Evolutionary conservation across 1,140 invertebrate genomes (phyloP), one percentile per base, ranked within the genome.

Genomic region (Neodiprion pinetum): DNA sequence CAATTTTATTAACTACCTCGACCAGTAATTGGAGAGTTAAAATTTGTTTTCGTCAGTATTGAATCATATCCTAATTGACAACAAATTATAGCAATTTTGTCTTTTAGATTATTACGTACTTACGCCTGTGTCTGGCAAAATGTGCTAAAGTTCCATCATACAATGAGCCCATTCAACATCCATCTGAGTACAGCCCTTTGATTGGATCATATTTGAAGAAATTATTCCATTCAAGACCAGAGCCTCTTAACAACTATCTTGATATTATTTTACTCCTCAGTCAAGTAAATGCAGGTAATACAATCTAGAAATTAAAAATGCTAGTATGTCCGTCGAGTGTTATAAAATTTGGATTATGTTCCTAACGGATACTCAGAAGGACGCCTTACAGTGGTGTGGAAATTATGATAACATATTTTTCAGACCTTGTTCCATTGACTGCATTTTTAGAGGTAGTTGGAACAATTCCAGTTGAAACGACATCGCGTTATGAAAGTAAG

Each of bases 391-490:
- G 50, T 40, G 28, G 2, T 40, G 28, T 40, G 28, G 28, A 40
- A 40, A 40, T 40, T 5, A 40, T 65, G 73, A 69, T 69, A 69
- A 69, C 67, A 69, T 17, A 61, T 47, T 69, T 17, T 50, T 79
- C 79, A 93, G 91, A 90, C 81, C 80, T 91, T 72, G 89, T 92
- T 82, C 88, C 93, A 0, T 84, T 96, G 74, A 92, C 92, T 76
- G 95, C 93, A 78, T 88, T 96, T 77, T 84, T 96, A 68, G 95
- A 96, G 87, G 87, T 95, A 14, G 88, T 95, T 40, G 94, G 94
- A 9, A 93, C 93, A 78, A 89, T 92, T 67, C 91, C 93, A 1
- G 87, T 91, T 65, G 86, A 90, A 67, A 89, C 94, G 79, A 87
- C 92, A 8, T 81, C 89, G 12, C 86, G 91, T 74, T 90, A 92